Evolutionary conservation across 2,797 vertebrate species (phyloP), one percentile per base, ranked within the genome.

Genomic region (Macrochelys suwanniensis): DNA sequence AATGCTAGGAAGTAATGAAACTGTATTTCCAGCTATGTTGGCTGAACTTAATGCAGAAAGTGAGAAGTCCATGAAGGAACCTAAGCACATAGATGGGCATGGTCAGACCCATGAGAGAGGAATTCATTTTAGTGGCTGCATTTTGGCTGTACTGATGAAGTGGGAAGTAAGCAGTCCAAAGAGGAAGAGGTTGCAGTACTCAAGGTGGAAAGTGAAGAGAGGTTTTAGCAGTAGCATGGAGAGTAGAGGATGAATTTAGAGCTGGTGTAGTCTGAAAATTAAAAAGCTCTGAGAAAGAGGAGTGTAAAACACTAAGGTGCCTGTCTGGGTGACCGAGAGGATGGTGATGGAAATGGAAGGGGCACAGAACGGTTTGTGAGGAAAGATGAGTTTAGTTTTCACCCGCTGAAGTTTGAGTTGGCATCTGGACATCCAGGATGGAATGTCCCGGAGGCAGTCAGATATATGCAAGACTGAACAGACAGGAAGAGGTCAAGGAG

Each of bases 1-100:
- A 81, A 49, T 59, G 56, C 45, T n/a, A 59, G 56, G 88, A 94
- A 93, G 89, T 89, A 42, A 88, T 68, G 84, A 57, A 92, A 54
- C 47, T 80, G 31, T 88, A 45, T 19, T 92, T 65, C 25, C 25
- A 93, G 25, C 54, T 85, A 0, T 78, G 28, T 65, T 89, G 65
- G 10, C 59, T 89, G 87, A 89, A 54, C 59, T 47, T 45, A 76
- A 49, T 49, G 26, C 74, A 77, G 26, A 31, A 76, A 49, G 53
- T 54, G 19, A 90, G 80, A 90, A 88, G 45, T 65, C 0, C 0
- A 19, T 77, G 80, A 53, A 90, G 76, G 80, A 90, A 91, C 85
- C 87, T 86, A 37, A 50, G 5, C 2, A 7, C 85, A 7, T 11
- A 86, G 77, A 54, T 91, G 74, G 51, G 7, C 23, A 85, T 54